Conservation (phyloP, 2,888 invertebrate species). For the Hartigia nigra region DNA sequence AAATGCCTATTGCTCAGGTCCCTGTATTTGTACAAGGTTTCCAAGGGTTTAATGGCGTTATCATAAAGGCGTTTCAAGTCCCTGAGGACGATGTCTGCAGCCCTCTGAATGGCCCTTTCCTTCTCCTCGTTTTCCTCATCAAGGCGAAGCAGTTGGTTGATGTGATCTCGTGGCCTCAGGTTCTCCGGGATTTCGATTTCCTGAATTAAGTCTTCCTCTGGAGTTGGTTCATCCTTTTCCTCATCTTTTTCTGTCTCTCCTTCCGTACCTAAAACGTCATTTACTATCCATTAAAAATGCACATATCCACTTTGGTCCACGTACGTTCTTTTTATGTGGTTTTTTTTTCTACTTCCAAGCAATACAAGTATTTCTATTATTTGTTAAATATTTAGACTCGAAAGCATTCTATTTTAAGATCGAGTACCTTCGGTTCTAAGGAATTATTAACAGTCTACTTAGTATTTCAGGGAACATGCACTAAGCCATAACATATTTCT, state of each 20-base stretch:
- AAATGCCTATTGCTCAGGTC: conserved; percentile 93
- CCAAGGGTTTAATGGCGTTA: conserved; percentile 88
- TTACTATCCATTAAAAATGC: no score
- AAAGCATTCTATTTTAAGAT: no score
- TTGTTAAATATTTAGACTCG: no score
- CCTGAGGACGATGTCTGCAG: conserved; percentile 81
- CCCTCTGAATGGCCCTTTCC: conserved; percentile 78
- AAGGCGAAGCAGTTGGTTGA: conserved; percentile 82
- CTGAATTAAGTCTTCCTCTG: conserved; percentile 72
- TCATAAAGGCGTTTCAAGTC: conserved; percentile 90
- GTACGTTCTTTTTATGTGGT: no score
- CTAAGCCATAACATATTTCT: no score
- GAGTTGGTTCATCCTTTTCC: conserved; percentile 49
- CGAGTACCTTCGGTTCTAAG: no score
- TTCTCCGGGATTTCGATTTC: conserved; percentile 82
- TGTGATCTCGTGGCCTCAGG: conserved; percentile 82
- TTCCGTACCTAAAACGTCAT: no score
- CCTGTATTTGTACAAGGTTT: conserved; percentile 90
- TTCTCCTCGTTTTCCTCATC: conserved; percentile 80
- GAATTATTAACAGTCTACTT: no score
- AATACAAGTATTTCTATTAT: no score
- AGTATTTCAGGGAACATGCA: no score
- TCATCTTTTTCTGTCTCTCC: conserved; percentile 20
- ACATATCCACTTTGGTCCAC: no score
- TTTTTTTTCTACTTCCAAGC: no score